Conservation (phyloP, 2,113 vertebrate species). For the Halichoerus grypus region DNA sequence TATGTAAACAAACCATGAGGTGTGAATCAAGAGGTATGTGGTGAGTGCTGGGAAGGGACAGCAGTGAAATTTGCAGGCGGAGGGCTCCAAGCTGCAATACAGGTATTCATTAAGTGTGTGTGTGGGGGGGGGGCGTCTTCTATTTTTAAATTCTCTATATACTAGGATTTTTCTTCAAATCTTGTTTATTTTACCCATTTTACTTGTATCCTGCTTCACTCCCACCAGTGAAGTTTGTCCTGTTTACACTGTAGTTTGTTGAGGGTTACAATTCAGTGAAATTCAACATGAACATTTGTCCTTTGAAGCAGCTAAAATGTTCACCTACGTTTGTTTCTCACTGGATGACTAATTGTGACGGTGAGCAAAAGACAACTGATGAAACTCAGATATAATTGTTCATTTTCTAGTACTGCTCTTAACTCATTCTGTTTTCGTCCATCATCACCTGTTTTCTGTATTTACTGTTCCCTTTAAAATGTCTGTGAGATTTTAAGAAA, state of each 20-base stretch:
- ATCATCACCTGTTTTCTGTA: background rate
- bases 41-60: background rate
- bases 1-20: slow-evolving; percentile 31
- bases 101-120: background rate
- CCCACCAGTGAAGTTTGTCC: background rate
- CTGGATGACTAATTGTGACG: slow-evolving; percentile 20
- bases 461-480: background rate
- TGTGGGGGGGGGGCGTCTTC: background rate
- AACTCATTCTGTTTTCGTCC: background rate
- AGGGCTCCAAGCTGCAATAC: background rate
- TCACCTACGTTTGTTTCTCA: background rate
- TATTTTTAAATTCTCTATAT: background rate
- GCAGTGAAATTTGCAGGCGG: background rate
- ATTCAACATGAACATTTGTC: background rate
- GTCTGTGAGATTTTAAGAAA: background rate
- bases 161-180: background rate
- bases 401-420: background rate
- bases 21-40: background rate
- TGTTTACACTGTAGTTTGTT: background rate
- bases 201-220: background rate
- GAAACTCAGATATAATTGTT: background rate
- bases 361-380: background rate
- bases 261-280: background rate
- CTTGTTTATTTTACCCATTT: background rate
- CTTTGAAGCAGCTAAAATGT: background rate